Conservation (phyloP, 1,140 invertebrate species). For the Helicoverpa armigera region DNA sequence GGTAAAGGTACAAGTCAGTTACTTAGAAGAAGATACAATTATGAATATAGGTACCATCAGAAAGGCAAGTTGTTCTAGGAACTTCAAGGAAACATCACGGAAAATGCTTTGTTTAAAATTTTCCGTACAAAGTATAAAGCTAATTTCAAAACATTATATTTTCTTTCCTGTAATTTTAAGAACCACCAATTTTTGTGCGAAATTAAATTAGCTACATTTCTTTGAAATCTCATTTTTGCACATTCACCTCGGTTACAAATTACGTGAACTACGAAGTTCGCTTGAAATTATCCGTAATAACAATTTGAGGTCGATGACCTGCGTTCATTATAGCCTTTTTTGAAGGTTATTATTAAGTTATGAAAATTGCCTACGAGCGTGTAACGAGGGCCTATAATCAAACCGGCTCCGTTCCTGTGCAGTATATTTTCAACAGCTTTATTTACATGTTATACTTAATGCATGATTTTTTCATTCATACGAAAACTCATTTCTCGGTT, state of each 20-base stretch:
- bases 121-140: no score
- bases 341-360: constrained; percentile 31
- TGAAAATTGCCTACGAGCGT: constrained; percentile 31
- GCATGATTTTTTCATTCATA: constrained; percentile 19
- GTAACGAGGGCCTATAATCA: constrained; percentile 28
- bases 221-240: no score
- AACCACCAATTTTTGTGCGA: neutral
- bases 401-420: neutral
- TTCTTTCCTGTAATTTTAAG: neutral
- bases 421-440: constrained; percentile 23
- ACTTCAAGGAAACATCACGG: no score
- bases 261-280: constrained; percentile 9
- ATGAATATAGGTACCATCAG: no score
- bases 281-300: neutral
- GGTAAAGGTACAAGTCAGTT: no score
- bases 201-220: constrained; percentile 12
- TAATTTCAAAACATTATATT: neutral
- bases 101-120: no score
- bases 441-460: constrained; percentile 35
- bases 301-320: constrained; percentile 23
- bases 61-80: no score
- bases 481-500: no score
- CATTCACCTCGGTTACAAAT: neutral
- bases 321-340: constrained; percentile 10
- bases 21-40: no score